Percentiles rank a stretch among this genome's conserved stretches.
Evolutionary conservation across 2,888 invertebrate species (phyloP).

Genomic region (Linnaemya vulpina): DNA sequence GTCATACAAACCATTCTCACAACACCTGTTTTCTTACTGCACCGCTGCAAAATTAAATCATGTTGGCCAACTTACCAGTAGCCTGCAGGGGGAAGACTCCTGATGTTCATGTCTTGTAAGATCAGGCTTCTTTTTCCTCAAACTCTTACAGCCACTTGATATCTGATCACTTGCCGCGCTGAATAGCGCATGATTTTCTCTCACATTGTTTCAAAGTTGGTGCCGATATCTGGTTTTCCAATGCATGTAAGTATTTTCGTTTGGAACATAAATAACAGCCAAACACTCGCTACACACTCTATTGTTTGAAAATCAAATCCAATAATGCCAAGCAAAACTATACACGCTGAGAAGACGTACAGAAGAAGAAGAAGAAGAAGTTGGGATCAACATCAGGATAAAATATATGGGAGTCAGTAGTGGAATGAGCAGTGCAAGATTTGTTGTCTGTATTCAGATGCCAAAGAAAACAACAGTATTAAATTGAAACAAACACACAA

Average conservation of each 20-base stretch:
- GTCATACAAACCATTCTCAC: no score
- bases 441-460: conserved; percentile 66
- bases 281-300: conserved; percentile 44
- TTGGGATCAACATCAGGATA: neutral
- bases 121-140: no score
- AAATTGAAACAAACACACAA: conserved; percentile 41
- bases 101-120: no score
- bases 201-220: conserved; percentile 9
- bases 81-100: no score
- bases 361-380: no score
- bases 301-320: conserved; percentile 55
- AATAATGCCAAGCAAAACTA: conserved; percentile 49
- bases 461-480: conserved; percentile 69
- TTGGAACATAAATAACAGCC: conserved; percentile 62
- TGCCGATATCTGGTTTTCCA: conserved; percentile 21
- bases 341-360: neutral
- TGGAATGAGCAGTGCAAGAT: conserved; percentile 57
- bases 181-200: neutral
- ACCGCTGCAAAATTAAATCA: neutral
- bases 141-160: no score
- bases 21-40: no score
- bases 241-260: conserved; percentile 37
- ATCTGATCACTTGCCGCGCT: no score
- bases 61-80: no score
- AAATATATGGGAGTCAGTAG: conserved; percentile 54